Conservation (phyloP, 64 coral and sea anemone species). For the Pocillopora damicornis region DNA sequence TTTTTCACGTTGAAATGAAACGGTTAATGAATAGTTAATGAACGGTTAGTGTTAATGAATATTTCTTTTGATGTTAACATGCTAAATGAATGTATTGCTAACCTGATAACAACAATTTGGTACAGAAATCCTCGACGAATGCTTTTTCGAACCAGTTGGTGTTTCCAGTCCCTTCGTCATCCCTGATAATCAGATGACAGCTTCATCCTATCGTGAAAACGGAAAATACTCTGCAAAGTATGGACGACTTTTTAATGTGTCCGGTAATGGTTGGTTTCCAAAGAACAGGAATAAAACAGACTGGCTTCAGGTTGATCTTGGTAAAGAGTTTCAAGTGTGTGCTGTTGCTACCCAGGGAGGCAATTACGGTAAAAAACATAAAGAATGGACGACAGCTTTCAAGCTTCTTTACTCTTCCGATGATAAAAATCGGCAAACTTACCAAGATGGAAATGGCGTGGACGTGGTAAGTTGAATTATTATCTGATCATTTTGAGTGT, state of each 20-base stretch:
- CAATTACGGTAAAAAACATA: background rate
- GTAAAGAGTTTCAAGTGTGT: constrained; percentile 13
- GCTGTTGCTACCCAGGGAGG: constrained; percentile 18
- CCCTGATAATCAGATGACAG: constrained; percentile 19
- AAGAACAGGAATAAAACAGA: background rate
- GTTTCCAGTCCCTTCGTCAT: background rate
- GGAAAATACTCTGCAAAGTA: background rate
- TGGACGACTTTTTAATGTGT: constrained; percentile 16
- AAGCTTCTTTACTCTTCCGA: constrained; percentile 1
- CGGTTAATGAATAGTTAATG: no score
- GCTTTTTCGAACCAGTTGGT: background rate
- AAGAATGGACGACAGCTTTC: constrained; percentile 10
- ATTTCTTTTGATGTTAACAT: no score
- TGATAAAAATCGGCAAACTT: background rate
- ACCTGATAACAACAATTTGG: no score
- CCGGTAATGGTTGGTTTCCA: constrained; percentile 18
- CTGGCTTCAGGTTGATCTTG: constrained; percentile 40
- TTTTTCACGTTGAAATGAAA: no score
- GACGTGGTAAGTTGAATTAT: background rate
- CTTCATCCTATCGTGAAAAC: background rate
- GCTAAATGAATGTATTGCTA: no score
- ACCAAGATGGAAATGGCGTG: constrained; percentile 12
- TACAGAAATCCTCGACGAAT: background rate
- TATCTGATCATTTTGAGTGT: background rate
- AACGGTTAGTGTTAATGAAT: no score